Conservation (phyloP, 2,797 vertebrate species). For the Carcharodon carcharias region DNA sequence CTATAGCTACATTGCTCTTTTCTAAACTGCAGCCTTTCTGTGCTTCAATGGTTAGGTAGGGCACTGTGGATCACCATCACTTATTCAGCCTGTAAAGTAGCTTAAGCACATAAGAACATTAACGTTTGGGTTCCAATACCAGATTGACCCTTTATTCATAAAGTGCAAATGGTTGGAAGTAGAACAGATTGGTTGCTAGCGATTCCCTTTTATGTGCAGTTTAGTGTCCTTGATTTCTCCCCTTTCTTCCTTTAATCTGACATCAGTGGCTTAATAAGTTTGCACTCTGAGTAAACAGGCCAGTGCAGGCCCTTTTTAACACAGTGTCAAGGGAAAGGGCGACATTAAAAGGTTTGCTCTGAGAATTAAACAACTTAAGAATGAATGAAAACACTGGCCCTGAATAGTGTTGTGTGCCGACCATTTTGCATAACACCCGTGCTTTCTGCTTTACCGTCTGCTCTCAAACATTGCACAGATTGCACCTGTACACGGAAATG, state of each 20-base stretch:
- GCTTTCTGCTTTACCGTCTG: constrained; percentile 39
- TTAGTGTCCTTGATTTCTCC: constrained; percentile 71
- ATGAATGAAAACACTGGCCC: constrained; percentile 54
- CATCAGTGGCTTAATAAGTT: constrained; percentile 69
- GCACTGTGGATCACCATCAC: constrained; percentile 59
- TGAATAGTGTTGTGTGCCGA: constrained; percentile 51
- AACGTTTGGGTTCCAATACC: constrained; percentile 68
- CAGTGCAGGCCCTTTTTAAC: constrained; percentile 58
- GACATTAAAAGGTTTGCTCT: constrained; percentile 68
- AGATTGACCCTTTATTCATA: constrained; percentile 71
- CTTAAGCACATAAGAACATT: constrained; percentile 73
- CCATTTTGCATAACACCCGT: constrained; percentile 42
- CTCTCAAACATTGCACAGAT: constrained; percentile 37
- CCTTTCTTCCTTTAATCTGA: constrained; percentile 77
- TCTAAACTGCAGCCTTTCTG: constrained; percentile 34
- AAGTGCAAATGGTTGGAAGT: constrained; percentile 69
- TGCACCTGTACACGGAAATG: constrained; percentile 48
- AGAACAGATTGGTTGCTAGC: constrained; percentile 67
- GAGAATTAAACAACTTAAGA: constrained; percentile 64
- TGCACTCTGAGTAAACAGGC: constrained; percentile 73
- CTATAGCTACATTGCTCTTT: background rate
- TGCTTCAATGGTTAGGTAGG: constrained; percentile 57
- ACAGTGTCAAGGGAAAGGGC: constrained; percentile 53
- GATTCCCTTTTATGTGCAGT: constrained; percentile 67
- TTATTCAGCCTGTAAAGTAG: constrained; percentile 72